Base-by-base conservation (phyloP, 1,140 invertebrate species). In the Hormaphis cornu region DNA sequence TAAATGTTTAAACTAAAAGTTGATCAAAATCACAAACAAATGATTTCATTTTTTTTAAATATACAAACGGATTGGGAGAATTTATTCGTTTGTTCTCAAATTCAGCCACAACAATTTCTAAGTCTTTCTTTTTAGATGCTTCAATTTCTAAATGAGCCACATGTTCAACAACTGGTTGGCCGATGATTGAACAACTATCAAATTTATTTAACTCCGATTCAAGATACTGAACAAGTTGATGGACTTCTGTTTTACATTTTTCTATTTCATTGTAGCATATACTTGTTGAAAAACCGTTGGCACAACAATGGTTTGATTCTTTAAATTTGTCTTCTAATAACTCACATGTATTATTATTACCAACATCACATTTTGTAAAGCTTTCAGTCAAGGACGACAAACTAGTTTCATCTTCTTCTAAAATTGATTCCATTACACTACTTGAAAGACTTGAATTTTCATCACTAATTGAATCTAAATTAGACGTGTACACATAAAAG, bases 71-170 rank as follows among this genome's bases (percentile, higher is more conserved):
- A 66, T 66, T 16, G 35, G 61, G 61, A 48, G 61, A 44, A 66
- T 50, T 35, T 8, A 66, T 46, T 8, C 61, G 44, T 35, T 48
- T 66, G 24, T 14, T 35, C 20, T 33, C 26, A 66, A 50, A 66
- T 33, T 66, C 61, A 1, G 7, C 1, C 1, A 66, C 61, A 22
- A 50, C 33, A 35, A 50, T 48, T 66, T 66, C 61, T 33, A 66
- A 30, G 20, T 66, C 44, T 66, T 48, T 66, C 8, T 66, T 66
- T 7, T 35, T 66, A 16, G 61, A 66, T n/a, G 61, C 61, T 46
- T 66, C 42, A 33, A 66, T 50, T 35, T 66, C 44, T 26, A 66
- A 66, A 50, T 66, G 61, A n/a, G 61, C 44, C 12, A 66, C 20
- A 50, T 66, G 30, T 24, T 66, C 30, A 18, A 66, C 6, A 48